A percentile compares a stretch with the other conserved stretches of the same genome.
Evolutionary conservation across 2,888 invertebrate genomes (phyloP).

Genomic region (Heteropelma amictum): DNA sequence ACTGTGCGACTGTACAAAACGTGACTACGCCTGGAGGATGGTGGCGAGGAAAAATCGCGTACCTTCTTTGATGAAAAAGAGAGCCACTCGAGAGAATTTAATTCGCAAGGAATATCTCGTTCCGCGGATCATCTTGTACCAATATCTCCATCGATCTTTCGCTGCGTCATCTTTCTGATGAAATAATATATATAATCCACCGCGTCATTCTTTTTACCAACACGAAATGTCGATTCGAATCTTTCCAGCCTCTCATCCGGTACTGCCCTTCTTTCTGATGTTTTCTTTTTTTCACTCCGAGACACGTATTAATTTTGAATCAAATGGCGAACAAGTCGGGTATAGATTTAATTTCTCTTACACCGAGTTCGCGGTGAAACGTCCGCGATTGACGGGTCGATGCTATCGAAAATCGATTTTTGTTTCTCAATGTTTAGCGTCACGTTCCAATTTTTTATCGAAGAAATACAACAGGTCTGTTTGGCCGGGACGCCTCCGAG

Average conservation of each 20-base stretch:
- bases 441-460: conserved; percentile 16
- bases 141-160: conserved; percentile 42
- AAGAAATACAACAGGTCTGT: conserved; percentile 24
- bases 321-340: neutral
- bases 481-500: conserved; percentile 6
- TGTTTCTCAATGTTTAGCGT: neutral
- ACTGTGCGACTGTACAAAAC: too few species aligned
- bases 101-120: conserved; percentile 32
- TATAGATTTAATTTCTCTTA: conserved; percentile 8
- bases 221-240: conserved; percentile 45
- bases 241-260: conserved; percentile 12
- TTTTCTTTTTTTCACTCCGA: conserved; percentile 23
- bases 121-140: conserved; percentile 23
- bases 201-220: conserved; percentile 42
- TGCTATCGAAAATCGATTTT: conserved; percentile 24
- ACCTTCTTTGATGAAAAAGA: neutral
- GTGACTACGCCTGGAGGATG: neutral
- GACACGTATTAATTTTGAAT: conserved; percentile 21
- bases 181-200: conserved; percentile 24
- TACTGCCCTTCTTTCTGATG: conserved; percentile 8
- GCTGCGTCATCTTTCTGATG: conserved; percentile 38
- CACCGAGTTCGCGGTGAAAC: neutral
- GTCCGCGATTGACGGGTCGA: conserved; percentile 24
- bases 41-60: neutral
- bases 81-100: conserved; percentile 11